Evolutionary conservation across 2,113 vertebrate species (phyloP), one percentile per base, ranked within the genome.

Genomic region (Marmota monax): DNA sequence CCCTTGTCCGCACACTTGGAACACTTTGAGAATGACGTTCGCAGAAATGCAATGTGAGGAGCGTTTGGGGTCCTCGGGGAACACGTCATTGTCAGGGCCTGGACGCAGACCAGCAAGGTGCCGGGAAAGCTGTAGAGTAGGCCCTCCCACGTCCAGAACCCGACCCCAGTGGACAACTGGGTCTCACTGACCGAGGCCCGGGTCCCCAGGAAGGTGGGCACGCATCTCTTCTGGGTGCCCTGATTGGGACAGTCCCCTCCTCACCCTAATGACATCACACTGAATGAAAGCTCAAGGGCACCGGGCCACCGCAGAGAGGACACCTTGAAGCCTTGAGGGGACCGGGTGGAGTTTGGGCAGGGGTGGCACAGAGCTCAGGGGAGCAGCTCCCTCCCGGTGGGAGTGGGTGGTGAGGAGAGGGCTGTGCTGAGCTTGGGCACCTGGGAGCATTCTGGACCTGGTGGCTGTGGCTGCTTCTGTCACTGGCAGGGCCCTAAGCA

Each of bases 391-490:
- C 17, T 63, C 25, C n/a, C 14, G 48, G 58, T 67, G 39, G 32
- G 32, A 7, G 18, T 13, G 8, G 23, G 14, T 6, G 25, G 39
- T 20, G 14, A 22, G 0, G 32, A 48, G 42, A 45, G n/a, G 69
- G 27, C 7, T 0, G 22, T 2, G 27, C 22, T 13, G 29, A 9
- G 6, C 23, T 4, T 5, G 29, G 39, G 53, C 14, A 2, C 34
- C 1, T 5, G 5, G 25, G 20, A 45, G 4, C 18, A 18, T 25
- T 69, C 34, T 48, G 76, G 70, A 77, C 5, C 5, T 29, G 70
- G 83, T 0, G 23, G 2, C 56, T 53, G 72, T 48, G 37, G 0
- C 1, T 2, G 14, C 80, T 16, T 14, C 74, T n/a, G 9, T 65
- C 3, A 2, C 63, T 3, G 12, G 32, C 34, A 5, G 1, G 2